These are phyloP conservation scores for Stichodactyla mertensii DNA, from an alignment of 64 coral and sea anemone species.

Conservation along the genomic window DNA sequence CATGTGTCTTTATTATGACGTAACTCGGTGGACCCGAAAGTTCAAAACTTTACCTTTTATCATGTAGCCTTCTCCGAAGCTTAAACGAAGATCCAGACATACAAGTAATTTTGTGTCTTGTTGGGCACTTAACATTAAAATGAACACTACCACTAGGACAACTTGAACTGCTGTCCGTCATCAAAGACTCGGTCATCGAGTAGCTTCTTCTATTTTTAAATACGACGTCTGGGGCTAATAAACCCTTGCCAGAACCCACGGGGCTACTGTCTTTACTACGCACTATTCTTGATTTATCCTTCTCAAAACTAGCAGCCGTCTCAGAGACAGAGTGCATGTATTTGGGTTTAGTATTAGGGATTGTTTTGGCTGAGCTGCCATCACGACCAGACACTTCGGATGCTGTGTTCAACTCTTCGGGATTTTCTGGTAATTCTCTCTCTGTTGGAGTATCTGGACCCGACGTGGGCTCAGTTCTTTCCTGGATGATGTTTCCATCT, in stretches of 20 bases:
- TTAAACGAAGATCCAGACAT: slow-evolving; percentile 61
- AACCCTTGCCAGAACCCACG: background rate
- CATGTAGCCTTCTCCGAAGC: slow-evolving; percentile 48
- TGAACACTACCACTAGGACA: slow-evolving; percentile 7
- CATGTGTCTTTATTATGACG: background rate
- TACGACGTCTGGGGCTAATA: slow-evolving; percentile 4
- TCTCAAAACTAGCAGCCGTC: slow-evolving; percentile 11
- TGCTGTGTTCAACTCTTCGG: slow-evolving; percentile 9
- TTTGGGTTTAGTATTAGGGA: background rate
- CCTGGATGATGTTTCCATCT: slow-evolving; percentile 57
- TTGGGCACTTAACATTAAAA: slow-evolving; percentile 2
- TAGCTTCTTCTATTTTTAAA: slow-evolving; percentile 37
- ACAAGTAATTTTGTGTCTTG: slow-evolving; percentile 39
- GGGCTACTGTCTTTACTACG: background rate
- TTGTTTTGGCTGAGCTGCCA: background rate
- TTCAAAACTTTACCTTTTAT: slow-evolving; percentile 64
- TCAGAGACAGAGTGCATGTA: slow-evolving; percentile 54
- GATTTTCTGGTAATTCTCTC: slow-evolving; percentile 20
- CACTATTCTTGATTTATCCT: slow-evolving; percentile 4
- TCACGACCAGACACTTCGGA: background rate
- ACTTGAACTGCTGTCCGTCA: slow-evolving; percentile 18
- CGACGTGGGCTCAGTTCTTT: slow-evolving; percentile 26
- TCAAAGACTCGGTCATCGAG: slow-evolving; percentile 56
- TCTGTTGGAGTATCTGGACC: slow-evolving; percentile 24
- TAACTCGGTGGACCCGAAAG: background rate